These are phyloP conservation scores for Diacarnus erythraeanus DNA, from an alignment of 37 sponge, comb jelly and placozoan species.

Conservation along the genomic window DNA sequence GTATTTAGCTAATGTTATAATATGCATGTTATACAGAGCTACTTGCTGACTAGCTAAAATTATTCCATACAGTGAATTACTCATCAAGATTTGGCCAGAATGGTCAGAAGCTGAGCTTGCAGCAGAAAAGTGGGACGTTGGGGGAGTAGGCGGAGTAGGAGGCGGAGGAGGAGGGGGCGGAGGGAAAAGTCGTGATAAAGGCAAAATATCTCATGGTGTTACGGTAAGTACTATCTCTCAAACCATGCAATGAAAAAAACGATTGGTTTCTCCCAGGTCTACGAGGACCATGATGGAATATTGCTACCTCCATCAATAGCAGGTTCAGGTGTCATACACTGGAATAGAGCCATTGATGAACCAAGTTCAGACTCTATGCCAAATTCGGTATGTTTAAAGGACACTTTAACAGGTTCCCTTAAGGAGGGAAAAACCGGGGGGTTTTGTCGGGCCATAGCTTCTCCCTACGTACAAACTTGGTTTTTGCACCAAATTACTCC, in stretches of 20 bases:
- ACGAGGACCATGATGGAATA: conserved; percentile 45
- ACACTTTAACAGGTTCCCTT: too few relatives aligned
- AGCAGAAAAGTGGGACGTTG: conserved; percentile 85
- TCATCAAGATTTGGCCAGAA: conserved; percentile 97
- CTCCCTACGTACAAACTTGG: too few relatives aligned
- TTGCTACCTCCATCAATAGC: conserved; percentile 32
- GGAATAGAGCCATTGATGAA: conserved; percentile 46
- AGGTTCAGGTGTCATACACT: conserved; percentile 5
- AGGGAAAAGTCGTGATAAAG: conserved; percentile 57
- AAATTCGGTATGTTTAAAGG: conserved; percentile 2
- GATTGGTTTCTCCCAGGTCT: too few relatives aligned
- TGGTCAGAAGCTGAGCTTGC: conserved; percentile 89
- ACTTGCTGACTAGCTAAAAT: neutral
- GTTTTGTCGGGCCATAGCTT: too few relatives aligned
- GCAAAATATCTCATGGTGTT: conserved; percentile 4
- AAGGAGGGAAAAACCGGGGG: too few relatives aligned
- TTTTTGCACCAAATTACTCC: too few relatives aligned
- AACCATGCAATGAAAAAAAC: too few relatives aligned
- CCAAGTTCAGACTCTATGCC: neutral
- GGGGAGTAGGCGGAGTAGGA: conserved; percentile 10
- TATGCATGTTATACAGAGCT: neutral
- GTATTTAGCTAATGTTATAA: neutral
- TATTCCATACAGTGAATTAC: too few relatives aligned
- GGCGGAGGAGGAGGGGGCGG: too few relatives aligned
- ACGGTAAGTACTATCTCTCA: too few relatives aligned